Percentiles rank a stretch among this genome's conserved stretches.
Evolutionary conservation across 2,797 vertebrate genomes (phyloP).

Genomic region (Anas capensis): DNA sequence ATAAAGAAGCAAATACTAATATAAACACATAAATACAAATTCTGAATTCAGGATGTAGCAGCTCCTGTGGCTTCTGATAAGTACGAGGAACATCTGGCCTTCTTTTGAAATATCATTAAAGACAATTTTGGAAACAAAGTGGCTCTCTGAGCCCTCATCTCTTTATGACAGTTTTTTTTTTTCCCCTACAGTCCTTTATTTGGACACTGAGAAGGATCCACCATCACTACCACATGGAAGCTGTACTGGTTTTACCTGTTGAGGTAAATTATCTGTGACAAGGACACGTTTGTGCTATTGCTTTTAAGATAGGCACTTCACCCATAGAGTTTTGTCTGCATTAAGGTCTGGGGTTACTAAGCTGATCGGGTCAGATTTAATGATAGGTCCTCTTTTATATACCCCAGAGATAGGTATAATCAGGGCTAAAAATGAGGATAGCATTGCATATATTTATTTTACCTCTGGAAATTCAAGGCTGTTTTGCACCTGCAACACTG

Average conservation of each 20-base stretch:
- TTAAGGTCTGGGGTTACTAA: fast-evolving
- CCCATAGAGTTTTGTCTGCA: fast-evolving
- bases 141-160: neutral
- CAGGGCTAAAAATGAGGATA: neutral
- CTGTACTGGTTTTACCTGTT: neutral
- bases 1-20: too few relatives aligned
- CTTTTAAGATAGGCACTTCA: fast-evolving
- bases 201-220: neutral
- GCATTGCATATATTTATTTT: neutral
- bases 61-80: neutral
- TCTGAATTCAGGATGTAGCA: neutral
- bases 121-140: fast-evolving
- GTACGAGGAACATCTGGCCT: neutral
- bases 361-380: neutral
- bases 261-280: neutral
- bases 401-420: neutral
- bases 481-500: neutral
- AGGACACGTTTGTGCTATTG: fast-evolving
- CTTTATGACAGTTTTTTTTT: fast-evolving
- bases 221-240: neutral
- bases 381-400: fast-evolving
- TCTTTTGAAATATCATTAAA: fast-evolving
- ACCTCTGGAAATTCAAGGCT: neutral
- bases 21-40: neutral
- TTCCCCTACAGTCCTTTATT: fast-evolving